Evolutionary conservation across 2,888 invertebrate genomes (phyloP), one percentile per base, ranked within the genome.

Genomic region (Laspeyria flexula): DNA sequence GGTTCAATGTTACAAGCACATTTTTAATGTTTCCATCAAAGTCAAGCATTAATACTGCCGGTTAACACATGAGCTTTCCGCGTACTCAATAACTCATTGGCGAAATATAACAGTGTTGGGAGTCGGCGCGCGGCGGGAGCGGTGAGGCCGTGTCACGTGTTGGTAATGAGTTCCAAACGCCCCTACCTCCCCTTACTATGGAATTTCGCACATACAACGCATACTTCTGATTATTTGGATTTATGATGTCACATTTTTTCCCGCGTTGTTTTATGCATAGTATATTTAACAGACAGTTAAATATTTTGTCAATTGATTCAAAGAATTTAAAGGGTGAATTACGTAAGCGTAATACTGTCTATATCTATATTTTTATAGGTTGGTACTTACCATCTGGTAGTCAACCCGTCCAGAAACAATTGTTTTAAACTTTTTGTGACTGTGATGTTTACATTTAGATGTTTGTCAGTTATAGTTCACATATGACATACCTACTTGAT

Each of bases 41-140:
- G 64, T 68, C 69, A 71, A 73, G 71, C 77, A 73, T 75, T 75
- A 78, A 78, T 76, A 78, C 77, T 72, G 74, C 66, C 74, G 77
- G 68, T 81, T 78, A 82, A 84, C 83, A 86, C 85, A 85, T 83
- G 84, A 88, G 86, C 84, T 80, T 82, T 83, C 79, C 66, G 83
- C 80, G 76, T 82, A 89, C 89, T 90, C 90, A 88, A 91, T 91
- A 91, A 91, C 89, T 92, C 91, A 92, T 90, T 90, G 90, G 77
- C 83, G 77, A 88, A 88, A 85, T 86, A 86, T 81, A 84, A 74
- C 82, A 75, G 79, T 75, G 75, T 73, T 72, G 79, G 77, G 79
- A 25, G 34, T 50, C 75, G 83, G 79, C 47, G 77, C 73, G 37
- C 35, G 30, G 79, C 66, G 77, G 83, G 80, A 71, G 78, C 76